Evolutionary conservation across 2,888 invertebrate species (phyloP), one percentile per base, ranked within the genome.

Genomic region (Sinohyriopsis cumingii): DNA sequence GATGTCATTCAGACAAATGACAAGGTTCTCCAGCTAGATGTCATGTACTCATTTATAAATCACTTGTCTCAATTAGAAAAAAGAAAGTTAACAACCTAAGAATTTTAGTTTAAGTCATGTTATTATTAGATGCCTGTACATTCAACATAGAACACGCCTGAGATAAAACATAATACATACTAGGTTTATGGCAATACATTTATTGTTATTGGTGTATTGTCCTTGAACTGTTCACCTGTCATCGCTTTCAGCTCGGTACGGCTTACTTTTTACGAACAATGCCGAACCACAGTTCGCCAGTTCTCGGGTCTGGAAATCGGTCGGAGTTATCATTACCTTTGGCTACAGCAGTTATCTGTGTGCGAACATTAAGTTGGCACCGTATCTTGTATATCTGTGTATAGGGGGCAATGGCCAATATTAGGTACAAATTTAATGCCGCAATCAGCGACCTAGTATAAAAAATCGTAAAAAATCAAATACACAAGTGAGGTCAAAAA

Each of bases 1-100:
- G 97, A 96, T 24, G 95, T 97, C 0, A 97, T 97, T 96, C 97
- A 97, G 89, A 97, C 97, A 71, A 97, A 97, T 88, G 96, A 97
- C 94, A 70, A 69, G 65, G 19, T 22, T 25, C n/a, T 57, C 57
- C 22, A 22, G 5, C n/a, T n/a, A 20, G 57, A 57, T 57, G 57
- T 57, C 5, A 22, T 57, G 20, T 22, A 9, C 57, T 22, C 15
- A 7, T 57, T 7, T 9, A 57, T 6, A 7, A 57, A 57, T 22
- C 15, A n/a, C 22, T 22, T n/a, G 15, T n/a, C 9, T 22, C 7
- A n/a, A 22, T 22, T 0, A 12, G 22, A 57, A 22, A 15, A 7
- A 6, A n/a, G 18, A 22, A 57, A 57, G 9, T 7, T 12, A 57
- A 5, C 5, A n/a, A 57, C 57, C 57, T 22, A 22, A n/a, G 5